These are phyloP conservation scores for Glaucopsyche alexis DNA, from an alignment of 2,888 invertebrate species.

Conservation along the genomic window DNA sequence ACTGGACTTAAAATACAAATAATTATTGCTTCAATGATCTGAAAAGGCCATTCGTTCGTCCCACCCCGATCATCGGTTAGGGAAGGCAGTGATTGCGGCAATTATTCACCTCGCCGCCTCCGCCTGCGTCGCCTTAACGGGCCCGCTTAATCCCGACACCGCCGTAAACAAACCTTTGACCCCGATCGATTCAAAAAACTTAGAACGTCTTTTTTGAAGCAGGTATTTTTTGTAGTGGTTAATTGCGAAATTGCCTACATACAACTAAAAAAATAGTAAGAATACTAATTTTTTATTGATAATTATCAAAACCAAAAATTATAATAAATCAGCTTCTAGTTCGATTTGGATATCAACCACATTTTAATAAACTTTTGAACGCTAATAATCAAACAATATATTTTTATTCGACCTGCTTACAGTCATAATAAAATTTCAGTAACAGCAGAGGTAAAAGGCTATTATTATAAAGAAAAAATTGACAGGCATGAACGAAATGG, in stretches of 20 bases:
- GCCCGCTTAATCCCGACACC: slow-evolving; percentile 52
- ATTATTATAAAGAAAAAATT: slow-evolving; percentile 27
- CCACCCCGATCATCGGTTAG: slow-evolving; percentile 54
- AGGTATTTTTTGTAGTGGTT: neutral
- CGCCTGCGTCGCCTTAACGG: slow-evolving; percentile 51
- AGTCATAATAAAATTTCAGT: slow-evolving; percentile 15
- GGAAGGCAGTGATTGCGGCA: slow-evolving; percentile 65
- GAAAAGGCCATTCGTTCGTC: slow-evolving; percentile 43
- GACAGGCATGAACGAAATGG: slow-evolving; percentile 20
- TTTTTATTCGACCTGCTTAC: neutral
- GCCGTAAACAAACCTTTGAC: slow-evolving; percentile 44
- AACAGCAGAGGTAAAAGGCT: slow-evolving; percentile 15
- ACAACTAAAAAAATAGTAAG: too few species aligned
- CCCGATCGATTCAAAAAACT: slow-evolving; percentile 39
- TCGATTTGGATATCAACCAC: too few species aligned
- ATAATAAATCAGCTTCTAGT: neutral
- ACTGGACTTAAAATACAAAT: slow-evolving; percentile 27
- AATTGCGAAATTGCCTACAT: too few species aligned
- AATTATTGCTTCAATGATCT: slow-evolving; percentile 20
- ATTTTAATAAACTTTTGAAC: neutral
- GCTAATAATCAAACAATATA: neutral
- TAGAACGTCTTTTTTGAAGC: neutral
- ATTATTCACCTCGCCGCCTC: slow-evolving; percentile 68
- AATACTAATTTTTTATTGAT: neutral
- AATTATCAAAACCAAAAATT: neutral